phyloP scores from a whole-genome alignment of 2,888 invertebrate genomes.

The Gymnocheta viridis region DNA sequence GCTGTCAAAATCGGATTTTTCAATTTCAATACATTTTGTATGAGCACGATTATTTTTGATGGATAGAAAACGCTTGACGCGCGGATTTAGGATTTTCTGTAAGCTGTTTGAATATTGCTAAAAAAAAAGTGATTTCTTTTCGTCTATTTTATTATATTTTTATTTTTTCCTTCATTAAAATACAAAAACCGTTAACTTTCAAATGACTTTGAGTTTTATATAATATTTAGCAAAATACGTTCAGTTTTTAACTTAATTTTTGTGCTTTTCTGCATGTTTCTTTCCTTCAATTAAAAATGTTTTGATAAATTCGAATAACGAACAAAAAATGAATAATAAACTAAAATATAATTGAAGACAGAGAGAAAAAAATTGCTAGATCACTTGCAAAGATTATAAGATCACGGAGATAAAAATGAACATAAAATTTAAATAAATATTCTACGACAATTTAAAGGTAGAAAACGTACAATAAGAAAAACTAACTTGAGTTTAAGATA shows the following conservation, averaged over 20 bases:
- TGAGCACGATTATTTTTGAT: too few relatives aligned
- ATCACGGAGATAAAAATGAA: slow-evolving; percentile 51
- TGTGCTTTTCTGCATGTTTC: not conserved
- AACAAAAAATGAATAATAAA: slow-evolving; percentile 18
- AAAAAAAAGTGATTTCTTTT: not conserved
- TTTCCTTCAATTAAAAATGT: slow-evolving; percentile 37
- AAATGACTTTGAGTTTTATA: slow-evolving; percentile 49
- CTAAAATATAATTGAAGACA: slow-evolving; percentile 26
- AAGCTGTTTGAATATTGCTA: too few relatives aligned
- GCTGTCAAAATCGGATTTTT: too few relatives aligned
- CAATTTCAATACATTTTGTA: too few relatives aligned
- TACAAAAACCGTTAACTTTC: slow-evolving; percentile 33
- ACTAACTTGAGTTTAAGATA: slow-evolving; percentile 52
- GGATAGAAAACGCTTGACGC: too few relatives aligned
- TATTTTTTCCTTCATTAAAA: not conserved
- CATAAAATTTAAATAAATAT: slow-evolving; percentile 46
- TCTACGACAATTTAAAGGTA: slow-evolving; percentile 47
- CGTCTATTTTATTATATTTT: not conserved
- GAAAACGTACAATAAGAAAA: not conserved
- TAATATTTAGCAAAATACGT: slow-evolving; percentile 13
- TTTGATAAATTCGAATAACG: slow-evolving; percentile 5
- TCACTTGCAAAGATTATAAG: slow-evolving; percentile 65
- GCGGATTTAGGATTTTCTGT: too few relatives aligned
- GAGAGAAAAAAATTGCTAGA: slow-evolving; percentile 35
- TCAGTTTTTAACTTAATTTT: slow-evolving; percentile 11